phyloP scores from a whole-genome alignment of 2,888 invertebrate genomes.

The Polyploca ridens region DNA sequence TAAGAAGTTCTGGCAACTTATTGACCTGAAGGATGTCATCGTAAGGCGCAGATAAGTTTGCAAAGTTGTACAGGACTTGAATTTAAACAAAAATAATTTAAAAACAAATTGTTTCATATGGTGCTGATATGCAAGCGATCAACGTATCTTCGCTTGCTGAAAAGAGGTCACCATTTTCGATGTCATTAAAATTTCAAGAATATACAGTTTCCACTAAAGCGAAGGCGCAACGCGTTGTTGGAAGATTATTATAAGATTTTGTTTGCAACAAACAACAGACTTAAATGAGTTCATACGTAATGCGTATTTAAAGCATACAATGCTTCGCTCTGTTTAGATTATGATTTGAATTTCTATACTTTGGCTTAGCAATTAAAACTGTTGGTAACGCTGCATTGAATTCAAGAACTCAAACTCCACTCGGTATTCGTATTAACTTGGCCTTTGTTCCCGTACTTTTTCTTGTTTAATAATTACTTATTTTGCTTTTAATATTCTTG shows the following conservation, averaged over 20 bases:
- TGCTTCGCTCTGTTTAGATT: not conserved
- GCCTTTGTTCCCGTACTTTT: not conserved
- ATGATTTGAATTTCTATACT: slow-evolving; percentile 6
- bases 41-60: no score
- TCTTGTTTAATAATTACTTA: not conserved
- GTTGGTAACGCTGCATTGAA: slow-evolving; percentile 1
- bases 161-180: no score
- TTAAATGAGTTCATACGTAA: slow-evolving; percentile 9
- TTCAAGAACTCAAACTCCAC: not conserved
- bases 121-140: no score
- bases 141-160: no score
- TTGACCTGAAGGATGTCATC: no score
- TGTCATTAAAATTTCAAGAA: no score
- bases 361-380: slow-evolving; percentile 13
- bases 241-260: slow-evolving; percentile 4
- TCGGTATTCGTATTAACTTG: not conserved
- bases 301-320: slow-evolving; percentile 6
- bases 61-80: no score
- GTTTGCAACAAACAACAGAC: not conserved
- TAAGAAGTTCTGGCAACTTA: no score
- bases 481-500: not conserved
- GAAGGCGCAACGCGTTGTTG: not conserved
- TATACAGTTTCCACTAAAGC: not conserved
- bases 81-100: no score
- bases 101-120: no score